These are phyloP conservation scores for Chloroclystis v-ata DNA, from an alignment of 2,888 invertebrate genomes.

Conservation along the genomic window DNA sequence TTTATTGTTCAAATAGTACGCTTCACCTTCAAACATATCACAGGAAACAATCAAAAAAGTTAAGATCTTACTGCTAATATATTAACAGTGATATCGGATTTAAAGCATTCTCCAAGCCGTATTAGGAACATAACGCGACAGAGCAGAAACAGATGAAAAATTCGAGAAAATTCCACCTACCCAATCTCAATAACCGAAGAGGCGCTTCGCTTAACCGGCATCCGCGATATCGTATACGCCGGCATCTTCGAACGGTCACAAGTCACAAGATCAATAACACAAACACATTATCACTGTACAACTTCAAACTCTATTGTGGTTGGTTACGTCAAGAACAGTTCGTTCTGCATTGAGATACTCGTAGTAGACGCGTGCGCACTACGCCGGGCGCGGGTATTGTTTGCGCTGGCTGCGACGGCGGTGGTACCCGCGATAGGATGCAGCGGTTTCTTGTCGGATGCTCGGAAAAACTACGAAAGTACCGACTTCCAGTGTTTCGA, in stretches of 20 bases:
- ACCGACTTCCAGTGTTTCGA: too few species aligned
- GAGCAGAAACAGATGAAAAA: too few species aligned
- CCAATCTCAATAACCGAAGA: conserved; percentile 19
- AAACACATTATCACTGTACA: conserved; percentile 9
- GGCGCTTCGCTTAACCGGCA: conserved; percentile 15
- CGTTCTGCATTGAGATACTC: conserved; percentile 10
- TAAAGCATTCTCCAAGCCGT: too few species aligned
- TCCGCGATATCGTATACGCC: conserved; percentile 18
- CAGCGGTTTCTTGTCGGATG: conserved; percentile 11
- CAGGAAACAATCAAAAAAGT: too few species aligned
- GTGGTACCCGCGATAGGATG: conserved; percentile 14
- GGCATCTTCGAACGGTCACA: conserved; percentile 17
- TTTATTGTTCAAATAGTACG: too few species aligned
- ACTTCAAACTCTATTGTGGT: background rate
- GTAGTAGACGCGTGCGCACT: conserved; percentile 33
- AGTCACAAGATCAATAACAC: conserved; percentile 8
- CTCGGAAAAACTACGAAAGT: background rate
- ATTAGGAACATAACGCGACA: too few species aligned
- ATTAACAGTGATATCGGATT: too few species aligned
- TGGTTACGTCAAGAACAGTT: conserved; percentile 33
- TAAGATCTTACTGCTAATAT: too few species aligned
- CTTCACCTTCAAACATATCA: too few species aligned
- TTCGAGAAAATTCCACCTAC: conserved; percentile 6
- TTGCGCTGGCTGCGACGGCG: conserved; percentile 24
- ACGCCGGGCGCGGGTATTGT: conserved; percentile 32